Conservation (phyloP, 2,797 vertebrate species). For the Cuculus canorus region DNA sequence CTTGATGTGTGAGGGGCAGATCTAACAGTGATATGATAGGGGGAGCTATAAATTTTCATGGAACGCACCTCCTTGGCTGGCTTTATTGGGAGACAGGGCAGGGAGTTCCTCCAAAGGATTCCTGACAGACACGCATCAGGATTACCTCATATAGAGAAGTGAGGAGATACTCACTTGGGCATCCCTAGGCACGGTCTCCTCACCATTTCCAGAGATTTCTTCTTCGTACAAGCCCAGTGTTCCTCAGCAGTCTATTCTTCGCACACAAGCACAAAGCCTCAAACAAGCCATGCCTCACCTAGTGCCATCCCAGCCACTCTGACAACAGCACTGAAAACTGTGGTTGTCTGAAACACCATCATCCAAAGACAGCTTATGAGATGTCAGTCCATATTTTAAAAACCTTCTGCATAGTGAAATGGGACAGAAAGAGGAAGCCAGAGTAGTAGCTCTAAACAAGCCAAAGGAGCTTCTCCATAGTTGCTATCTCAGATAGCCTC, state of each 20-base stretch:
- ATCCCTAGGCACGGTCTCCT: not conserved
- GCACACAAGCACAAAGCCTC: not conserved
- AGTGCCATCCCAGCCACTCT: not conserved
- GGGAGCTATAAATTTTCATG: too few species aligned
- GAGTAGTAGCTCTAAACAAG: not conserved
- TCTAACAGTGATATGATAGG: not conserved
- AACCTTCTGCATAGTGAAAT: not conserved
- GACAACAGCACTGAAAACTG: rapidly evolving
- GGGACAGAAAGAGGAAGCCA: not conserved
- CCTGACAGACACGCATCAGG: not conserved
- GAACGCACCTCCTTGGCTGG: not conserved
- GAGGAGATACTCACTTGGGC: not conserved
- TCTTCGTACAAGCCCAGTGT: not conserved
- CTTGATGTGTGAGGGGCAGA: not conserved
- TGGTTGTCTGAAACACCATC: not conserved
- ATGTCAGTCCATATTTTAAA: not conserved
- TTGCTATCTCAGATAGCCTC: not conserved
- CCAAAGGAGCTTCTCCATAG: not conserved
- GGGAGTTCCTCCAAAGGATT: not conserved
- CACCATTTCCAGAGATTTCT: not conserved
- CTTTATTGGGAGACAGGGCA: not conserved
- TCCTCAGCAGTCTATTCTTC: not conserved
- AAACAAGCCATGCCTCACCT: not conserved
- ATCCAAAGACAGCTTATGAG: not conserved
- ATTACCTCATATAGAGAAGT: not conserved